Conservation (phyloP, 2,113 vertebrate genomes). For the Silurus glanis region DNA sequence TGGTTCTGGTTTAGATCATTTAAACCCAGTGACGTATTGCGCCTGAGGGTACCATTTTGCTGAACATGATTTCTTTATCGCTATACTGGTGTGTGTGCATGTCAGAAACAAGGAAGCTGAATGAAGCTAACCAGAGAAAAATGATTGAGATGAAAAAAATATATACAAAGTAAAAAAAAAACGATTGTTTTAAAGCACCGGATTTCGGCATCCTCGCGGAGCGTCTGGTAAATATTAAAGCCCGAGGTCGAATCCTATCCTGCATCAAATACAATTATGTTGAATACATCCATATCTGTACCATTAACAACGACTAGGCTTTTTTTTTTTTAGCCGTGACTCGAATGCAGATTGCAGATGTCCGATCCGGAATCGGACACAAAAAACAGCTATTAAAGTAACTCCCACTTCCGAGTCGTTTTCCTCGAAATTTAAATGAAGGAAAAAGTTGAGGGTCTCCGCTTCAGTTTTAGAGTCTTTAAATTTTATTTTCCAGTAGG, state of each 20-base stretch:
- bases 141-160: neutral
- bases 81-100: neutral
- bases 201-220: neutral
- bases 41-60: constrained; percentile 8
- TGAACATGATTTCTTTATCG: neutral
- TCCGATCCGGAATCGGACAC: too few species aligned
- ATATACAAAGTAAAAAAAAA: neutral
- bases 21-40: neutral
- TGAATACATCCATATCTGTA: neutral
- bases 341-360: too few species aligned
- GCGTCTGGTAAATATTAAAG: neutral
- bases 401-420: too few species aligned
- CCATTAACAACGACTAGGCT: neutral
- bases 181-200: neutral
- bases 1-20: constrained; percentile 37
- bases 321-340: neutral
- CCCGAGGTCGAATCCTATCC: neutral
- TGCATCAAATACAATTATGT: neutral
- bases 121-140: neutral
- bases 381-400: too few species aligned
- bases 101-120: neutral
- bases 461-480: too few species aligned
- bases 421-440: too few species aligned
- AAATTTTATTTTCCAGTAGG: too few species aligned
- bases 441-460: too few species aligned